Conservation (phyloP, 1,140 invertebrate genomes). For the Drosophila dunni region DNA sequence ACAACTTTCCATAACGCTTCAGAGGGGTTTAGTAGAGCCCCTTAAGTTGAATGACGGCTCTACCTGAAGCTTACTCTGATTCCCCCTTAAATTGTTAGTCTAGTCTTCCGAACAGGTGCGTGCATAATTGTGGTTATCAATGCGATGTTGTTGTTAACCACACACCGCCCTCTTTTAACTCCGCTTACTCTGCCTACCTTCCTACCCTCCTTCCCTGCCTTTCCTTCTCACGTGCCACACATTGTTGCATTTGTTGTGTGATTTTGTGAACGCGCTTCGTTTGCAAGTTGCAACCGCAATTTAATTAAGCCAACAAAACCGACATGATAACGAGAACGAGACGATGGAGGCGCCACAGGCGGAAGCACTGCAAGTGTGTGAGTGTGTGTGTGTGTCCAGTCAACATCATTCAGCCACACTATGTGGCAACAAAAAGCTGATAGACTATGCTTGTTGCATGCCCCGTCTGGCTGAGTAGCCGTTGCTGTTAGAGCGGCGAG, state of each 20-base stretch:
- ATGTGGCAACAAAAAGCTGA: slow-evolving; percentile 23
- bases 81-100: no score
- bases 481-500: neutral
- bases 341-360: slow-evolving; percentile 8
- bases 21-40: neutral
- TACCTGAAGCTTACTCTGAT: neutral
- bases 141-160: slow-evolving; percentile 52
- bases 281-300: slow-evolving; percentile 79
- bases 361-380: slow-evolving; percentile 17
- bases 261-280: slow-evolving; percentile 82
- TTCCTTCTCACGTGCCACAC: slow-evolving; percentile 21
- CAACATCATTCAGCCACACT: slow-evolving; percentile 22
- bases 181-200: neutral
- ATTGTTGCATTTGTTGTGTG: slow-evolving; percentile 58
- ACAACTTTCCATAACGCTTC: neutral
- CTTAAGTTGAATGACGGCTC: neutral
- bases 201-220: neutral
- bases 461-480: slow-evolving; percentile 16
- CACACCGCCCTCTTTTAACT: neutral
- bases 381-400: slow-evolving; percentile 7
- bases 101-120: slow-evolving; percentile 34
- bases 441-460: slow-evolving; percentile 14
- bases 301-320: slow-evolving; percentile 81
- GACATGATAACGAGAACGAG: slow-evolving; percentile 33
- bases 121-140: slow-evolving; percentile 67